Evolutionary conservation across 1,140 invertebrate species (phyloP).

Genomic region (Dendroctonus valens): DNA sequence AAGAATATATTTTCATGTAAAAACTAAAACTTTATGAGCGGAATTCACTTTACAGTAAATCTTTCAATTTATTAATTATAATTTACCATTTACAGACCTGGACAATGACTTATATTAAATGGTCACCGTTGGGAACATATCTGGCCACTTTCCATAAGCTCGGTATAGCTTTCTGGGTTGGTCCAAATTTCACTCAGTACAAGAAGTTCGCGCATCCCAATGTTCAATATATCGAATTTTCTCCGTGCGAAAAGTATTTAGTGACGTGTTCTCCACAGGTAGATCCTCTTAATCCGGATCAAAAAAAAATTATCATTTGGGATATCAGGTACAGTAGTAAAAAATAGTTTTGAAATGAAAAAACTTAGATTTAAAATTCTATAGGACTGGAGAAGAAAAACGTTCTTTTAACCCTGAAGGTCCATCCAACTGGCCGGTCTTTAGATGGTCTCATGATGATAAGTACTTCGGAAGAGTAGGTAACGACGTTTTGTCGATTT

Average conservation of each 20-base stretch:
- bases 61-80: too few relatives aligned
- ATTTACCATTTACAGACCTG: slow-evolving; percentile 64
- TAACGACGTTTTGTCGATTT: slow-evolving; percentile 83
- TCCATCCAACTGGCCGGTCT: slow-evolving; percentile 84
- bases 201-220: slow-evolving; percentile 87
- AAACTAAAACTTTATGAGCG: too few relatives aligned
- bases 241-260: slow-evolving; percentile 95
- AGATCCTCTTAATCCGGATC: slow-evolving; percentile 62
- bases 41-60: too few relatives aligned
- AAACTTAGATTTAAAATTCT: neutral
- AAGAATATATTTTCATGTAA: too few relatives aligned
- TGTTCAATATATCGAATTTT: slow-evolving; percentile 96
- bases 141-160: slow-evolving; percentile 92
- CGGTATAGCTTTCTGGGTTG: slow-evolving; percentile 96
- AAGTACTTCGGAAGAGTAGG: slow-evolving; percentile 93
- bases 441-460: slow-evolving; percentile 97
- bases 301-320: slow-evolving; percentile 85
- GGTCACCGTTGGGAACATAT: slow-evolving; percentile 97
- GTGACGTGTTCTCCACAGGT: slow-evolving; percentile 85
- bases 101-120: slow-evolving; percentile 94
- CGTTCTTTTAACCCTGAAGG: slow-evolving; percentile 85
- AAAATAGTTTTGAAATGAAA: neutral
- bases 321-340: slow-evolving; percentile 69
- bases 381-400: slow-evolving; percentile 84
- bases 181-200: slow-evolving; percentile 88